Conservation (phyloP, 1,140 invertebrate genomes). For the Ceratina japonica region DNA sequence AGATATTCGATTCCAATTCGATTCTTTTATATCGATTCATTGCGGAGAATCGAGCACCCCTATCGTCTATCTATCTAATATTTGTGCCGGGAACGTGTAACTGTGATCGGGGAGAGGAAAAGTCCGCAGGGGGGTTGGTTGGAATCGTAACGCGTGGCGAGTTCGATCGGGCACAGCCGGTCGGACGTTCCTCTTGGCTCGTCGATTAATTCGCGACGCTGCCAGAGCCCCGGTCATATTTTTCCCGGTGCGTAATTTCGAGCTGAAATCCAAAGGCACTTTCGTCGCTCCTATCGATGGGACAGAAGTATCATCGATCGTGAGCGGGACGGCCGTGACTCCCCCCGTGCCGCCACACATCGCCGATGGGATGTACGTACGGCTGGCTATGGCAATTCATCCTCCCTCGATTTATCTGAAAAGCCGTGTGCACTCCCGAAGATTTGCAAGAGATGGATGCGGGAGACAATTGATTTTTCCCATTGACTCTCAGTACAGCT, state of each 20-base stretch:
- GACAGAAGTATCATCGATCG: conserved; percentile 52
- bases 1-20: too few species aligned
- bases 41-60: too few species aligned
- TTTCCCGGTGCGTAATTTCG: conserved; percentile 32
- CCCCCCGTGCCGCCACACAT: not conserved
- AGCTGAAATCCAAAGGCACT: conserved; percentile 20
- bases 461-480: conserved; percentile 58
- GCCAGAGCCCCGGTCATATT: conserved; percentile 29
- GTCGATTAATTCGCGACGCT: conserved; percentile 37
- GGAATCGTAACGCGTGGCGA: too few species aligned
- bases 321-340: too few species aligned
- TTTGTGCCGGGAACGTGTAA: too few species aligned
- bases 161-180: not conserved
- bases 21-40: too few species aligned
- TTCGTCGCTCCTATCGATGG: conserved; percentile 42
- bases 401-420: conserved; percentile 49
- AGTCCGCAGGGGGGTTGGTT: too few species aligned
- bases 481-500: not conserved
- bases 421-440: conserved; percentile 30
- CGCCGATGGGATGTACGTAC: conserved; percentile 16
- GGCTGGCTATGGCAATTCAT: conserved; percentile 48
- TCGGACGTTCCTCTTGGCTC: conserved; percentile 16
- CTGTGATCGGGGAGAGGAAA: too few species aligned
- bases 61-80: too few species aligned
- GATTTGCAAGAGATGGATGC: conserved; percentile 29